Base-by-base conservation (phyloP, 2,113 vertebrate genomes). In the Mixornis gularis region DNA sequence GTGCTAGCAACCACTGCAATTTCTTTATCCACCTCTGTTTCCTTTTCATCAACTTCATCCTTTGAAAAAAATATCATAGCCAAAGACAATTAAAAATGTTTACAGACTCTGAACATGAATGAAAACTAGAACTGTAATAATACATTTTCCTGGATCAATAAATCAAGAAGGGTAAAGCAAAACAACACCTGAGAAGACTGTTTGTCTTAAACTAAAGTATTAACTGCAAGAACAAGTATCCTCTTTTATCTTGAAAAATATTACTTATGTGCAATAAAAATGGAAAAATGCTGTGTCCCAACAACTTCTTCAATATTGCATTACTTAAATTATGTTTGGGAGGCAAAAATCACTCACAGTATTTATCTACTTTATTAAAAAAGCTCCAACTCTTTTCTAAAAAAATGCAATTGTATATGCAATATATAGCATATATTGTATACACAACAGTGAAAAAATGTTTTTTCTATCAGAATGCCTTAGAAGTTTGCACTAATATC, bases 21-120 rank as follows among this genome's bases (percentile, higher is more conserved):
- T 66, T 96, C 97, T 95, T 95, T 96, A 92, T 95, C 92, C 60
- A 71, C 74, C 15, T 94, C 82, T 85, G 80, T n/a, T 92, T 95
- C 91, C 84, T 94, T 96, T 79, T 90, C 95, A 74, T 96, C 94
- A 85, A 95, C 96, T 96, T 97, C 97, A 76, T 97, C 97, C 98
- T 98, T 97, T 82, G 86, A 87, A 97, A 97, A 97, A 96, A 80
- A 83, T 92, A 96, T 38, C 41, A 93, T 25, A 91, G 76, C 40
- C 87, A 2, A 89, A 92, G 76, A 94, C 29, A 89, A 85, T 92
- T 95, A 93, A 95, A 81, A 85, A 82, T 24, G 34, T 38, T 91
- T 94, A 90, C 8, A 84, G 56, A 74, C 24, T 77, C 49, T 38
- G 38, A 52, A 73, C 18, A 71, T 24, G 93, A 89, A 65, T 1